Evolutionary conservation across 2,113 vertebrate genomes (phyloP).

Genomic region (Corythornis vintsioides): DNA sequence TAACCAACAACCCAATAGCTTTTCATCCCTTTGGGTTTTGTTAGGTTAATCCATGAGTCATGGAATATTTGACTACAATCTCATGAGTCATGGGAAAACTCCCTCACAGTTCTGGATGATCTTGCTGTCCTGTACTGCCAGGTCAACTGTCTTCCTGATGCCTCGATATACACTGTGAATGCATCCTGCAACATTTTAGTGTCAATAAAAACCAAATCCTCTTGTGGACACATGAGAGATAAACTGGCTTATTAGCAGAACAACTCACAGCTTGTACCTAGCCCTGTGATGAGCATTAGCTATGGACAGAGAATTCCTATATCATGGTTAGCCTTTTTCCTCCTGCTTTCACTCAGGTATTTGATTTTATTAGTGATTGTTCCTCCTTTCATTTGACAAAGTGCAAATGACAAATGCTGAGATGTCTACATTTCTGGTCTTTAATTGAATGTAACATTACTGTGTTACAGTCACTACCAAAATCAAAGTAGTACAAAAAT

Average conservation of each 20-base stretch:
- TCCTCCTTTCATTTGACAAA: not conserved
- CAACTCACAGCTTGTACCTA: not conserved
- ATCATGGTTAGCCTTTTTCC: not conserved
- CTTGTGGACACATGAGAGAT: not conserved
- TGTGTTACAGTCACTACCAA: not conserved
- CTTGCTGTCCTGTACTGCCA: not conserved
- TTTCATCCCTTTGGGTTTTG: conserved; percentile 35
- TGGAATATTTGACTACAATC: conserved; percentile 4
- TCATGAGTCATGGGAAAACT: conserved; percentile 49
- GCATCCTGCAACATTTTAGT: not conserved
- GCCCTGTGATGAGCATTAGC: not conserved
- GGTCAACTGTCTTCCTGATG: not conserved
- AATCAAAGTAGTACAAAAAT: not conserved
- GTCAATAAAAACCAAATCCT: not conserved
- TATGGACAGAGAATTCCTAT: not conserved
- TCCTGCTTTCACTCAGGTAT: not conserved
- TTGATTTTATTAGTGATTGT: not conserved
- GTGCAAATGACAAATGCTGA: not conserved
- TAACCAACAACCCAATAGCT: not conserved
- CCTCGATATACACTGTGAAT: not conserved
- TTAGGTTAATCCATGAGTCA: conserved; percentile 48
- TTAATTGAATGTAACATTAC: not conserved
- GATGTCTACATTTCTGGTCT: not conserved
- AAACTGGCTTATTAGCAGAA: not conserved
- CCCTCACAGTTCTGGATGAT: not conserved